These are phyloP conservation scores for Seira ritae DNA, from an alignment of 2,888 invertebrate species.

Conservation along the genomic window DNA sequence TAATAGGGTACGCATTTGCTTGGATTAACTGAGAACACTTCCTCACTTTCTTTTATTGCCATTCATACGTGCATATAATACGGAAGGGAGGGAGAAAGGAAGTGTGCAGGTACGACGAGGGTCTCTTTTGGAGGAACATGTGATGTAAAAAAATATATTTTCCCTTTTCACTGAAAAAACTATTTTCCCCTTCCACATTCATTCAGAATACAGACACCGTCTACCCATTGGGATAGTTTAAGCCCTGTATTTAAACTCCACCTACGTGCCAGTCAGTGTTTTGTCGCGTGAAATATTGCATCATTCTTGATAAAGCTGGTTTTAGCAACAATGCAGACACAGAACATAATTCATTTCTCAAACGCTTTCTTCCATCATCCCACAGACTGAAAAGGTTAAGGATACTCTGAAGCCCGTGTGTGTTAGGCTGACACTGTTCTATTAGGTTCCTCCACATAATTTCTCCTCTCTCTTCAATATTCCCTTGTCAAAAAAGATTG, in stretches of 20 bases:
- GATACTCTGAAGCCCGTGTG: no score
- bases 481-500: no score
- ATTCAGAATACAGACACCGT: no score
- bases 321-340: conserved; percentile 50
- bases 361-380: conserved; percentile 19
- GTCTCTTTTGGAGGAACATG: conserved; percentile 16
- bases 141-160: no score
- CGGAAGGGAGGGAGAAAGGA: background rate
- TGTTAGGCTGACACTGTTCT: no score
- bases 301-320: conserved; percentile 41
- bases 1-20: conserved; percentile 62
- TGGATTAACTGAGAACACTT: conserved; percentile 62
- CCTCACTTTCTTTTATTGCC: conserved; percentile 56
- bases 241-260: no score
- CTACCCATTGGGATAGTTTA: no score
- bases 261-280: conserved; percentile 31
- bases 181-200: no score
- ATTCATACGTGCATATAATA: conserved; percentile 18
- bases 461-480: no score
- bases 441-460: no score
- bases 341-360: conserved; percentile 58
- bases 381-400: background rate
- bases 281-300: conserved; percentile 44
- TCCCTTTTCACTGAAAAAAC: background rate
- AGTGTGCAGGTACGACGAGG: no score